These are phyloP conservation scores for Molossus alvarezi DNA, from an alignment of 2,797 vertebrate species.

Conservation along the genomic window DNA sequence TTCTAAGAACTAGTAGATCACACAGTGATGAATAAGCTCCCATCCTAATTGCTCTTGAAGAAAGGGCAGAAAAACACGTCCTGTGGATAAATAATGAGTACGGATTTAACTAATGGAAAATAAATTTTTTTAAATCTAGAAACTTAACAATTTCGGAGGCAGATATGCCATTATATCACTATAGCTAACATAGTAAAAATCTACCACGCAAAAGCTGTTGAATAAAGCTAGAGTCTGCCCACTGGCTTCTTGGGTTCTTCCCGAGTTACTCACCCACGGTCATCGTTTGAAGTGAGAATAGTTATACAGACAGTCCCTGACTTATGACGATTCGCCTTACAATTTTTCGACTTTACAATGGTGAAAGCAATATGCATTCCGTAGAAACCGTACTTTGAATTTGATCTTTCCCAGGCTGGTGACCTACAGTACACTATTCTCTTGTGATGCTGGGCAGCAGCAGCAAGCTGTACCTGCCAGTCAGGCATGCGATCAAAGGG, in stretches of 20 bases:
- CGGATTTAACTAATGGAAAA: conserved; percentile 22
- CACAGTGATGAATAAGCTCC: not conserved
- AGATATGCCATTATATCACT: not conserved
- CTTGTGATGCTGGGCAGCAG: not conserved
- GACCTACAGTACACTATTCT: not conserved
- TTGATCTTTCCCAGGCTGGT: not conserved
- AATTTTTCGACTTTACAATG: not conserved
- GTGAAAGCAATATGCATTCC: not conserved
- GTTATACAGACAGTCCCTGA: not conserved
- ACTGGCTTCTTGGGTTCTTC: not conserved
- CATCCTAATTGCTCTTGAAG: not conserved
- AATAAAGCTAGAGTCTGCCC: not conserved
- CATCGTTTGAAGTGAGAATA: not conserved
- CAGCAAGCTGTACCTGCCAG: not conserved
- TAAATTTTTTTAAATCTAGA: not conserved
- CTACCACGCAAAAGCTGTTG: not conserved
- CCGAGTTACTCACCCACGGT: not conserved
- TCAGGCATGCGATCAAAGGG: not conserved
- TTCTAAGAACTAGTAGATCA: conserved; percentile 41
- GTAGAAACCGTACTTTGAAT: not conserved
- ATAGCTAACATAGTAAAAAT: not conserved
- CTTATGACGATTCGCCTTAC: not conserved
- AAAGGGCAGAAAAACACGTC: not conserved
- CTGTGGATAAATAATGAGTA: not conserved
- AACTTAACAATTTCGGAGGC: conserved; percentile 4